A percentile compares a stretch with the other conserved stretches of the same genome.
phyloP scores from a whole-genome alignment of 2,113 vertebrate genomes.

The Emydocephalus ijimae region DNA sequence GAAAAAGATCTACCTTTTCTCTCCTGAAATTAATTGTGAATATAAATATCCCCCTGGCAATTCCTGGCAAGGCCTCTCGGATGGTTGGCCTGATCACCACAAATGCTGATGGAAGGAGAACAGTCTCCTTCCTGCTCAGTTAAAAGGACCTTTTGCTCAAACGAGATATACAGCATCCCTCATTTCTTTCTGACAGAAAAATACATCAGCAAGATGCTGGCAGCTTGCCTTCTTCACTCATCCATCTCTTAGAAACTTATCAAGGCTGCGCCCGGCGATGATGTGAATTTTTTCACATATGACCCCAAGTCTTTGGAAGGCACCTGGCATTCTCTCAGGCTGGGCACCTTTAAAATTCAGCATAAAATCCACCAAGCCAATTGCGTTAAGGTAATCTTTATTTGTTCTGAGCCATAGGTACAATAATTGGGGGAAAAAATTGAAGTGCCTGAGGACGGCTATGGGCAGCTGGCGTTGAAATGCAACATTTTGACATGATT shows the following conservation, averaged over 20 bases:
- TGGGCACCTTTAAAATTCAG: conserved; percentile 60
- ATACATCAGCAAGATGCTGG: conserved; percentile 33
- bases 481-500: conserved; percentile 63
- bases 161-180: conserved; percentile 16
- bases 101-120: not conserved
- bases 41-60: not conserved
- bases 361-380: conserved; percentile 66
- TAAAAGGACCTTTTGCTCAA: conserved; percentile 18
- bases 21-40: not conserved
- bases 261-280: conserved; percentile 25
- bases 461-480: conserved; percentile 54
- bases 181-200: not conserved
- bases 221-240: conserved; percentile 39
- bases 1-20: not conserved
- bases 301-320: conserved; percentile 44
- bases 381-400: conserved; percentile 72
- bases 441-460: conserved; percentile 54
- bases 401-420: conserved; percentile 67
- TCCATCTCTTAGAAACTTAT: conserved; percentile 49
- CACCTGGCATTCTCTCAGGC: conserved; percentile 44
- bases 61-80: not conserved
- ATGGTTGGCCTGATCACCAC: not conserved
- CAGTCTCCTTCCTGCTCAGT: conserved; percentile 5
- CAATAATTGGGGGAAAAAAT: conserved; percentile 65
- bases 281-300: conserved; percentile 32